phyloP scores from a whole-genome alignment of 2,888 invertebrate species.

The Pandemis heparana region DNA sequence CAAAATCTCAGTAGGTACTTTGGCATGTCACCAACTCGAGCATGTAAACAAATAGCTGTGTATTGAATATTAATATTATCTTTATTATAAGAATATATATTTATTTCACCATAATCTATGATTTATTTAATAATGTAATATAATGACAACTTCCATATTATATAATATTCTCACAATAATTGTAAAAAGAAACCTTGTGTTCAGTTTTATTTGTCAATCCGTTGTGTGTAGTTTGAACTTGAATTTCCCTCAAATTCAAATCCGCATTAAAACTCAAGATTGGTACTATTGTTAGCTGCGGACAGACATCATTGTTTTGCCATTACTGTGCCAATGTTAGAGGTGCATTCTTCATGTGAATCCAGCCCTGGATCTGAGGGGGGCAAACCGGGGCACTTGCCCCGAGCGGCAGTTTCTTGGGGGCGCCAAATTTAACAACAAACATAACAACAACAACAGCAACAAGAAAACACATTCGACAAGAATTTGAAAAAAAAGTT shows the following conservation, averaged over 20 bases:
- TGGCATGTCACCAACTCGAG: neutral
- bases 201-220: neutral
- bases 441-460: no score
- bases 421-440: no score
- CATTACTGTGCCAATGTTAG: slow-evolving; percentile 7
- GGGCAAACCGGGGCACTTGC: no score
- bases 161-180: neutral
- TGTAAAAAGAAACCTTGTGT: neutral
- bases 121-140: neutral
- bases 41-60: neutral
- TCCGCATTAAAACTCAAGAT: slow-evolving; percentile 13
- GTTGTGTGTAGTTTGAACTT: slow-evolving; percentile 34
- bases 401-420: no score
- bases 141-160: neutral
- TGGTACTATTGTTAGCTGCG: slow-evolving; percentile 37
- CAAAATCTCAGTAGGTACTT: neutral
- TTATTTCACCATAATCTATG: no score
- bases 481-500: no score
- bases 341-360: neutral
- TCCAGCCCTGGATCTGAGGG: no score
- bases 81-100: no score
- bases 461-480: no score
- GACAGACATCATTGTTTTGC: slow-evolving; percentile 33
- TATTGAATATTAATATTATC: neutral
- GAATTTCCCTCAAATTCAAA: slow-evolving; percentile 22